Evolutionary conservation across 30 jellyfish, hydroid and myxozoan species (phyloP).

Genomic region (Turritopsis dohrnii): DNA sequence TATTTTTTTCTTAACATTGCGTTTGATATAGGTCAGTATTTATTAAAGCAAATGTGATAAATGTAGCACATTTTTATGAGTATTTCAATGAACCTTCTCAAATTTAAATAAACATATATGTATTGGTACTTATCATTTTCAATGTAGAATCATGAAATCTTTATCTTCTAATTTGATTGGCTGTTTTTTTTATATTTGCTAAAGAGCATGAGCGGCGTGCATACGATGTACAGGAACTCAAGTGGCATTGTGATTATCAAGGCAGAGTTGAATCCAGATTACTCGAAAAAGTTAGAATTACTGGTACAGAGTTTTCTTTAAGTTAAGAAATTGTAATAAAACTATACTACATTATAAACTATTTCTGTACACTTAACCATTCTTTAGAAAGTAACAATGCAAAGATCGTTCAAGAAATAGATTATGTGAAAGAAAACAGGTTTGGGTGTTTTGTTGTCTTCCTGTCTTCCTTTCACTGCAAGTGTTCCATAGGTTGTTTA

Average conservation of each 20-base stretch:
- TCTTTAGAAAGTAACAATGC: slow-evolving; percentile 8
- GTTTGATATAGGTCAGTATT: no score
- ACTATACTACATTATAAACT: no score
- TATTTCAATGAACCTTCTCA: neutral
- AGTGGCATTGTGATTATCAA: slow-evolving; percentile 68
- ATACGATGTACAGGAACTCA: slow-evolving; percentile 64
- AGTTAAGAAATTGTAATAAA: neutral
- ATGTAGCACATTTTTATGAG: no score
- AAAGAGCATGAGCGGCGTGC: slow-evolving; percentile 82
- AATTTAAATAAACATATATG: no score
- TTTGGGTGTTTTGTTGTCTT: no score
- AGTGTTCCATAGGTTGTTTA: no score
- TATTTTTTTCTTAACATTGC: no score
- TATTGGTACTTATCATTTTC: no score
- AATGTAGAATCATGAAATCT: no score
- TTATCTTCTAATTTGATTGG: neutral
- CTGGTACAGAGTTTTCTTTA: no score
- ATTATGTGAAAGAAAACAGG: slow-evolving; percentile 31
- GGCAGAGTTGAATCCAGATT: slow-evolving; percentile 46
- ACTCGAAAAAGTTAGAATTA: slow-evolving; percentile 36
- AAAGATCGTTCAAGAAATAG: slow-evolving; percentile 13
- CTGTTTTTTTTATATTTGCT: neutral
- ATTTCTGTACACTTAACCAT: neutral
- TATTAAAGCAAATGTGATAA: no score
- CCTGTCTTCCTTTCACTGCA: no score